Percentiles rank a stretch among this genome's conserved stretches.
phyloP scores from a whole-genome alignment of 2,797 vertebrate species.

The Smutsia gigantea region DNA sequence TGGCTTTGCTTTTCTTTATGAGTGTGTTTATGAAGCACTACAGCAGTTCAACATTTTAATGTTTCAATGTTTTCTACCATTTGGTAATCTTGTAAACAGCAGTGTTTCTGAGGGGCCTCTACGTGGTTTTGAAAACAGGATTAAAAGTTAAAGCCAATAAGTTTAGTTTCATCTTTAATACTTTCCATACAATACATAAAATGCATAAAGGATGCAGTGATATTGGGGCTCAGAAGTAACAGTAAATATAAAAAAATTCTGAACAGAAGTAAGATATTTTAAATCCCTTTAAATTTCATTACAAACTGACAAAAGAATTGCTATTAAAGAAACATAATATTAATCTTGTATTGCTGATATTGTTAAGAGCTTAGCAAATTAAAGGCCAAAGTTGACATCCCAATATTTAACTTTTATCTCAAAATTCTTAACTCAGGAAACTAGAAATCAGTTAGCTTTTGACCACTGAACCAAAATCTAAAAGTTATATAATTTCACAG shows the following conservation, averaged over 20 bases:
- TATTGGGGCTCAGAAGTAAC: not conserved
- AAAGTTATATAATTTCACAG: slow-evolving; percentile 34
- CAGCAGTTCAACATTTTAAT: slow-evolving; percentile 69
- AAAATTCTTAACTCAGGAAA: slow-evolving; percentile 5
- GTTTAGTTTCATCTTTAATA: slow-evolving; percentile 36
- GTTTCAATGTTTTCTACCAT: slow-evolving; percentile 68
- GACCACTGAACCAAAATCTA: not conserved
- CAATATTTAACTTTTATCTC: not conserved
- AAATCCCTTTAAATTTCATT: not conserved
- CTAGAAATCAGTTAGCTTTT: slow-evolving; percentile 20
- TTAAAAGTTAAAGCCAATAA: slow-evolving; percentile 33
- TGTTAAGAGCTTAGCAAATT: not conserved
- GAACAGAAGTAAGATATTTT: not conserved
- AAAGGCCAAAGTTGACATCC: not conserved
- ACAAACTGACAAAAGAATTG: not conserved
- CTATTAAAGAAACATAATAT: not conserved
- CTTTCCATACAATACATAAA: not conserved
- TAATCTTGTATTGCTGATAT: not conserved
- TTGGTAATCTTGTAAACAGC: slow-evolving; percentile 52
- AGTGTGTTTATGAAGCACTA: slow-evolving; percentile 73
- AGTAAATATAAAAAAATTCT: not conserved
- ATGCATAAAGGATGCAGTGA: not conserved
- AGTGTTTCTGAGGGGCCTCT: slow-evolving; percentile 28
- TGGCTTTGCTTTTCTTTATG: slow-evolving; percentile 75
- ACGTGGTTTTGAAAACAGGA: slow-evolving; percentile 59